Base-by-base conservation (phyloP, 2,797 vertebrate species). In the Urosaurus nigricauda region DNA sequence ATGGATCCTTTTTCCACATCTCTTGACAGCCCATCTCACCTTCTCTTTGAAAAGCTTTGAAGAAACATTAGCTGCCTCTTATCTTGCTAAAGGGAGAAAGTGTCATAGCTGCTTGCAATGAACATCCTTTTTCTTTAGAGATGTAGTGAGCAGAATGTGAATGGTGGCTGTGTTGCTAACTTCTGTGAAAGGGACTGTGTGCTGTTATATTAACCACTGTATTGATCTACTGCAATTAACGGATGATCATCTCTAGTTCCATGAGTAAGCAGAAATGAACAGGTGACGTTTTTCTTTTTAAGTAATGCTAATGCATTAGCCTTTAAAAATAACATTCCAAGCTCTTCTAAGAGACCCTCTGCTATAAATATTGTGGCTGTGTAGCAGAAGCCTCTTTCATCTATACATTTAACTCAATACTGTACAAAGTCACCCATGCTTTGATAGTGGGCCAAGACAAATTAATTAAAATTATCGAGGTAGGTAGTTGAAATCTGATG, bases 21-120 rank as follows among this genome's bases (percentile, higher is more conserved):
- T 85, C 21, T 88, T 90, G 89, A 75, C 81, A 91, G 81, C 60
- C 21, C n/a, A 29, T 79, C 1, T 17, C 65, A 0, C 11, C 29
- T 37, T 43, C 21, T 58, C 11, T 58, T 35, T 26, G 29, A 68
- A 37, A 21, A n/a, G 7, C 60, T 79, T 65, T 68, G 53, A 73
- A 53, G 19, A 73, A 73, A 75, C 51, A 74, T 60, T 26, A 24
- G 32, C 68, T 77, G 56, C 37, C 37, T 32, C 85, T 2, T 60
- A 81, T 1, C 7, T 43, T 89, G 84, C 51, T 87, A 56, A 86
- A 26, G 81, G 65, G 68, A 88, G 53, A 14, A 0, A 51, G 0
- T 47, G 40, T 32, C 4, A 32, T 56, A n/a, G 56, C 37, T n/a
- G 4, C 40, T 78, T 87, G 73, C 63, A 13, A 79, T 37, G 83